These are phyloP conservation scores for Dolichotis patagonum DNA, from an alignment of 2,113 vertebrate species.

Conservation along the genomic window DNA sequence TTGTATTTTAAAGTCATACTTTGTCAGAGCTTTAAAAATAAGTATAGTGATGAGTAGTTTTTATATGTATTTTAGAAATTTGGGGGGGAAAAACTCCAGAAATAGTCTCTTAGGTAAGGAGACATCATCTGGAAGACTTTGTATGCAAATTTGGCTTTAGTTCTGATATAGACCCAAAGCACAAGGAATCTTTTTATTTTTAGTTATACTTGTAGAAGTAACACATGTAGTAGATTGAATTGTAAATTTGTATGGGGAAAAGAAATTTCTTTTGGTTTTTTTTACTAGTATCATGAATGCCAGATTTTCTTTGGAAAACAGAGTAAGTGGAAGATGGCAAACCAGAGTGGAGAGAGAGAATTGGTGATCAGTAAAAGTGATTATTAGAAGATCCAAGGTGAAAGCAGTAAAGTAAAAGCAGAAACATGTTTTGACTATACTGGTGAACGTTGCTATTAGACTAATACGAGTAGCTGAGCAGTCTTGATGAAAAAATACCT, in stretches of 20 bases:
- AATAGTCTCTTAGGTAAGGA: slow-evolving; percentile 3
- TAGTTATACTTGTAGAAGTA: slow-evolving; percentile 10
- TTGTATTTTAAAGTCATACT: background rate
- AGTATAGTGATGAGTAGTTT: background rate
- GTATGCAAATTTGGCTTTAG: background rate
- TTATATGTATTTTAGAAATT: background rate
- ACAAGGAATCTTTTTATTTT: slow-evolving; percentile 23
- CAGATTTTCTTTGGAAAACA: background rate
- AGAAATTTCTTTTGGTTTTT: background rate
- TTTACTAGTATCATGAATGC: background rate
- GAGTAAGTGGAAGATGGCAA: slow-evolving; percentile 1
- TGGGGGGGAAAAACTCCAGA: background rate
- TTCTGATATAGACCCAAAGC: background rate
- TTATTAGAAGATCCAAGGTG: background rate
- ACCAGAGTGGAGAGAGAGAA: background rate
- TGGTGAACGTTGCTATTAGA: background rate
- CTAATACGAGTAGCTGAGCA: background rate
- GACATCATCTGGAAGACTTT: background rate
- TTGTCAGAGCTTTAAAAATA: slow-evolving; percentile 4
- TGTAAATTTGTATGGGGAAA: background rate
- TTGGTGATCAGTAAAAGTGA: background rate
- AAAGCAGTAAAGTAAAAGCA: slow-evolving; percentile 21
- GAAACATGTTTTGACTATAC: background rate
- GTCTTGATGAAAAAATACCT: background rate
- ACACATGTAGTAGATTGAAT: background rate